These are phyloP conservation scores for Tachycineta bicolor DNA, from an alignment of 2,113 vertebrate species.

Conservation along the genomic window DNA sequence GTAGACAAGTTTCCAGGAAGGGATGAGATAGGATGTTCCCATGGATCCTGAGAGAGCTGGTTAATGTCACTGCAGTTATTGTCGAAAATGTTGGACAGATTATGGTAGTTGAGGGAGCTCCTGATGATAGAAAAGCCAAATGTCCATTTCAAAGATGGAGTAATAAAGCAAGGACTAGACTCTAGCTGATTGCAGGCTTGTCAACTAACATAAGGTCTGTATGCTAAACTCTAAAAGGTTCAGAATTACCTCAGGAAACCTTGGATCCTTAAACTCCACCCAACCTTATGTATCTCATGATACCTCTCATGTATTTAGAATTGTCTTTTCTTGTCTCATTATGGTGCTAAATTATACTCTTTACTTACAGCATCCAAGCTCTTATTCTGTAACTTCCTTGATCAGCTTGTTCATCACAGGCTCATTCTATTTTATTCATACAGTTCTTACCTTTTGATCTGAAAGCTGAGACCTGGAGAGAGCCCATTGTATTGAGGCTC, in stretches of 20 bases:
- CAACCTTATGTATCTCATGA: not conserved
- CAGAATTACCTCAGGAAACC: not conserved
- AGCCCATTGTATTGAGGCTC: not conserved
- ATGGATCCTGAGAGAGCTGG: not conserved
- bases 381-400: not conserved
- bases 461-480: not conserved
- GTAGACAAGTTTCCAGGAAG: not conserved
- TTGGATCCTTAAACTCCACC: not conserved
- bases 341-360: not conserved
- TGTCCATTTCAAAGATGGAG: not conserved
- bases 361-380: not conserved
- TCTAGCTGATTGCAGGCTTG: not conserved
- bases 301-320: not conserved
- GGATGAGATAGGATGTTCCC: not conserved
- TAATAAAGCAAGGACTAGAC: not conserved
- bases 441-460: not conserved
- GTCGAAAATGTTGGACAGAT: not conserved
- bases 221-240: not conserved
- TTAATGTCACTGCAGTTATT: not conserved
- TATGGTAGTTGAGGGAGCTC: not conserved
- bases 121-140: not conserved
- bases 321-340: not conserved
- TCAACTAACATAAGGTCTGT: not conserved
- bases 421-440: not conserved
- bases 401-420: not conserved